A percentile compares a stretch with the other conserved stretches of the same genome.
Conservation (phyloP, 2,888 invertebrate genomes). For the Polyploca ridens region DNA sequence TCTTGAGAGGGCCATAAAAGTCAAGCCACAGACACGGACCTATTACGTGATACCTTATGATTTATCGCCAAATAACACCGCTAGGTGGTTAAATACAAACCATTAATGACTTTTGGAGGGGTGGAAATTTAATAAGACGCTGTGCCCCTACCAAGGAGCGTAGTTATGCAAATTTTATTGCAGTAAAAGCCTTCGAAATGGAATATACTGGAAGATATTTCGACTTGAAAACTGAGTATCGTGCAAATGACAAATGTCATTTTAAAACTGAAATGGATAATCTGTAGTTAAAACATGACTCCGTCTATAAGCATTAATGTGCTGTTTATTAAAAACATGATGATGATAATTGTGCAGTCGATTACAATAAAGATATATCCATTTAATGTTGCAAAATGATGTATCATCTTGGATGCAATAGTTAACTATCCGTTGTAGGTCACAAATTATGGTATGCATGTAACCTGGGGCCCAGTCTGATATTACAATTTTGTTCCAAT, state of each 20-base stretch:
- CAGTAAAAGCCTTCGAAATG: conserved; percentile 66
- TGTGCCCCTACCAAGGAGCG: conserved; percentile 73
- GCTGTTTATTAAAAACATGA: too few species aligned
- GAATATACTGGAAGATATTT: conserved; percentile 50
- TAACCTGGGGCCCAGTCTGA: too few species aligned
- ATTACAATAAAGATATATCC: too few species aligned
- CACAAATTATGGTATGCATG: too few species aligned
- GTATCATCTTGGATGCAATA: too few species aligned
- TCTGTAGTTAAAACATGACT: too few species aligned
- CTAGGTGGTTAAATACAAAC: conserved; percentile 81
- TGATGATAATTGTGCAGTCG: too few species aligned
- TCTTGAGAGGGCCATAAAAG: conserved; percentile 77
- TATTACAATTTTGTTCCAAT: too few species aligned
- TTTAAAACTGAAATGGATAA: too few species aligned
- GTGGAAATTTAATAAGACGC: conserved; percentile 83
- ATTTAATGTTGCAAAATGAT: too few species aligned
- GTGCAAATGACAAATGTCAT: not conserved
- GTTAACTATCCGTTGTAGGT: too few species aligned
- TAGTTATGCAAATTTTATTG: conserved; percentile 84
- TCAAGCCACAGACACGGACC: conserved; percentile 47
- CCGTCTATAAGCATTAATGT: too few species aligned
- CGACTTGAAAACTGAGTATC: conserved; percentile 15
- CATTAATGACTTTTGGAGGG: conserved; percentile 82
- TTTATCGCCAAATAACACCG: conserved; percentile 75
- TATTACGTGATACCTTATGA: conserved; percentile 73